Conservation (phyloP, 2,797 vertebrate species). For the Mus caroli region DNA sequence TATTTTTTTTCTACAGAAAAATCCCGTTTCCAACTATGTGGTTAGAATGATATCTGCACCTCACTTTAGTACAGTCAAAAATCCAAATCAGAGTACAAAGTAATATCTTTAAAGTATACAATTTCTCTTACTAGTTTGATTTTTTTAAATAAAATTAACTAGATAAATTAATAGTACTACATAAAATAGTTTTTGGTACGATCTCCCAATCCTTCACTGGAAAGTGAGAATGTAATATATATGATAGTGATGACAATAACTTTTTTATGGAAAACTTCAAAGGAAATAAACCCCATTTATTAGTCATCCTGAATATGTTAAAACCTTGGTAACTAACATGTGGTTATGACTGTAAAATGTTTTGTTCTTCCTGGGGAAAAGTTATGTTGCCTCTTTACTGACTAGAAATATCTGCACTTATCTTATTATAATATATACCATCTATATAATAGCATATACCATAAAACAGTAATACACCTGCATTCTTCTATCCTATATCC, state of each 20-base stretch:
- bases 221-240: too few species aligned
- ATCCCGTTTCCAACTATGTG: too few species aligned
- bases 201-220: not conserved
- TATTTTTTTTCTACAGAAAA: not conserved
- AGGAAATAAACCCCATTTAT: not conserved
- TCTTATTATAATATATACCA: not conserved
- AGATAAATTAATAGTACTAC: not conserved
- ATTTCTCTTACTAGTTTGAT: not conserved
- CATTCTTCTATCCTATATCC: not conserved
- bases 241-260: not conserved
- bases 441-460: not conserved
- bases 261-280: not conserved
- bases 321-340: not conserved
- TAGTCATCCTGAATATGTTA: not conserved
- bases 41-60: not conserved
- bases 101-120: not conserved
- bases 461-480: not conserved
- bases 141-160: not conserved
- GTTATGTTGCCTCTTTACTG: not conserved
- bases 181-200: not conserved
- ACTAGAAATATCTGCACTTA: not conserved
- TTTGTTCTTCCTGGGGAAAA: not conserved
- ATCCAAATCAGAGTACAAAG: not conserved
- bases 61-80: not conserved
- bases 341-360: not conserved